Base-by-base conservation (phyloP, 2,888 invertebrate genomes). In the Strigamia transsilvanica region DNA sequence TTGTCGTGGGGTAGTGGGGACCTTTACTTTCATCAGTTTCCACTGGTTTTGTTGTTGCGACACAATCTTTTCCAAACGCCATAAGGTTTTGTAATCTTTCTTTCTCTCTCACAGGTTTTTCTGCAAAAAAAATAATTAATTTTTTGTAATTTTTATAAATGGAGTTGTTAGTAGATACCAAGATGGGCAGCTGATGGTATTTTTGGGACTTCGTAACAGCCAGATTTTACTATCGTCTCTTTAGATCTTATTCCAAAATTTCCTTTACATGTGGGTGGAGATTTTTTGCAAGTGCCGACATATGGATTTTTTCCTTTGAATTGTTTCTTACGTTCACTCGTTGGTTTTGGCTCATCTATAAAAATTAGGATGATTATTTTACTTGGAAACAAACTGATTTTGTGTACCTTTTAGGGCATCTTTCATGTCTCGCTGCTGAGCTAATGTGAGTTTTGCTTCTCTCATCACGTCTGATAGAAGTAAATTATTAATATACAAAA, bases 21-120 rank as follows among this genome's bases (percentile, higher is more conserved):
- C 5, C 23, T 10, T 23, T n/a, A n/a, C n/a, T 21, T 21, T 0
- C 0, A 7, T 66, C 61, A n/a, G 61, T 66, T 4, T 66, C 23
- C 21, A 4, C 12, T 23, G 13, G 6, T 15, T 23, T 12, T n/a
- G 13, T 12, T n/a, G 13, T 66, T 23, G 10, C 61, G 3, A 32
- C 18, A 10, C 27, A 7, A n/a, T 78, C 41, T 34, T 34, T 34
- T 38, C 78, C 78, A 34, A 38, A 78, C 3, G 78, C 34, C 78
- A 78, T 78, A 32, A 78, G 27, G 18, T 78, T 78, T 78, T 78
- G 78, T 10, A 78, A 13, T 78, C 12, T 34, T 78, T 78, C 78
- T 41, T 78, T 78, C 23, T 41, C 41, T 41, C 41, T 21, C 21
- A 78, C 41, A 3, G 78, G 41, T 38, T 23, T 23, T 21, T 38